phyloP scores from a whole-genome alignment of 1,140 invertebrate genomes.

The Rhyzopertha dominica region DNA sequence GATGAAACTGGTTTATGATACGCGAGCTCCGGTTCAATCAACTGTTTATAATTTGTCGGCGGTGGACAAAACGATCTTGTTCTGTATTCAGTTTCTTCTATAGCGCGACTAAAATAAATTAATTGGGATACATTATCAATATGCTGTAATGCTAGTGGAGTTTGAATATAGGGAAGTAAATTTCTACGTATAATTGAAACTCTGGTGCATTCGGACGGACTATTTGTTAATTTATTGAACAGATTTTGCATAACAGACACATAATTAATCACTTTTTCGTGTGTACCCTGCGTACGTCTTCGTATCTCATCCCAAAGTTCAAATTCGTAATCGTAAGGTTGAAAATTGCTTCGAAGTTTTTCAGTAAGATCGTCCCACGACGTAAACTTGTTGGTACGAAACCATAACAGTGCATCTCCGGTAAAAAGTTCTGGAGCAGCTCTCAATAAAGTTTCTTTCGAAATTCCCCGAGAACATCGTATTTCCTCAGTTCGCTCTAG shows the following conservation, averaged over 20 bases:
- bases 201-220: constrained; percentile 18
- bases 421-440: constrained; percentile 17
- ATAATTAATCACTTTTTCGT: constrained; percentile 29
- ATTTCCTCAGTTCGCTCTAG: constrained; percentile 18
- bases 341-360: constrained; percentile 1
- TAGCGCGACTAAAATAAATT: too few relatives aligned
- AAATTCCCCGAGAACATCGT: constrained; percentile 6
- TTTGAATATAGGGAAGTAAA: constrained; percentile 20
- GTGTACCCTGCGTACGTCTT: constrained; percentile 6
- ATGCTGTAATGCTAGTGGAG: neutral
- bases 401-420: constrained; percentile 11
- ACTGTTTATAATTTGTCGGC: too few relatives aligned
- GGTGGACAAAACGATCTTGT: too few relatives aligned
- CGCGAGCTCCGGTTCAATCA: too few relatives aligned
- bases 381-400: constrained; percentile 5
- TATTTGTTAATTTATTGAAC: constrained; percentile 24
- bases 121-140: too few relatives aligned
- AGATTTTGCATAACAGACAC: constrained; percentile 28
- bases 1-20: too few relatives aligned
- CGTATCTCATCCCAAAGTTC: constrained; percentile 14
- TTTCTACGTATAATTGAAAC: constrained; percentile 29
- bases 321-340: constrained; percentile 13
- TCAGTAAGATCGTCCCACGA: constrained; percentile 7
- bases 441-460: constrained; percentile 9
- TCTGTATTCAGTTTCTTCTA: too few relatives aligned